Evolutionary conservation across 1,140 invertebrate genomes (phyloP).

Genomic region (Drosophila navojoa): DNA sequence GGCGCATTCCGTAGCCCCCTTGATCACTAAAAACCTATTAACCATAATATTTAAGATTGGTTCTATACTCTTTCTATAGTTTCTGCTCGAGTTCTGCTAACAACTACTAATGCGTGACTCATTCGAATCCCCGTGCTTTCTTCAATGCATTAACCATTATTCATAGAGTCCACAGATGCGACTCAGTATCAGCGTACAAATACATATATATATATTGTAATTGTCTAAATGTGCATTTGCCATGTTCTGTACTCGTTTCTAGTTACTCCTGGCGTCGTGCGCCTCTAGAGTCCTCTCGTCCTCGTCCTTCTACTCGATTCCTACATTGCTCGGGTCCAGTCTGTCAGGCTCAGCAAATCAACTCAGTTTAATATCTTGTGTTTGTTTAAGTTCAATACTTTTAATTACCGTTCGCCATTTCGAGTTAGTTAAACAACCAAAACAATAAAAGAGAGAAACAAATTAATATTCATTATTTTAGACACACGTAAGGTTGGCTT

Average conservation of each 20-base stretch:
- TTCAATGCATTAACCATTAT: slow-evolving; percentile 28
- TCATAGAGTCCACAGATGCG: slow-evolving; percentile 2
- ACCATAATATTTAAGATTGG: slow-evolving; percentile 24
- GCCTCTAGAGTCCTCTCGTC: slow-evolving; percentile 57
- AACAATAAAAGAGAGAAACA: background rate
- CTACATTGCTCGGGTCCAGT: slow-evolving; percentile 61
- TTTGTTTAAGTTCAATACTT: slow-evolving; percentile 41
- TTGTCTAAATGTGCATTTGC: slow-evolving; percentile 44
- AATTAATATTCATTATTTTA: slow-evolving; percentile 45
- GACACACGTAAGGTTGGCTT: slow-evolving; percentile 56
- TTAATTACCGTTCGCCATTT: slow-evolving; percentile 40
- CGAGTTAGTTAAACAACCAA: slow-evolving; percentile 28
- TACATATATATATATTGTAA: background rate
- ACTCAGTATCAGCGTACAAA: slow-evolving; percentile 7
- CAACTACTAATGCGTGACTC: slow-evolving; percentile 24
- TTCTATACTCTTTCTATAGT: background rate
- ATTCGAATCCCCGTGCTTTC: slow-evolving; percentile 13
- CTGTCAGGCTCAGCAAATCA: slow-evolving; percentile 32
- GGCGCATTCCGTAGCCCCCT: slow-evolving; percentile 12
- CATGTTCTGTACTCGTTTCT: slow-evolving; percentile 75
- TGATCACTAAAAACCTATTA: slow-evolving; percentile 17
- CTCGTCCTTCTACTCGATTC: slow-evolving; percentile 59
- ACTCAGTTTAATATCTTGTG: slow-evolving; percentile 57
- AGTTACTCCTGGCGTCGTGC: slow-evolving; percentile 76
- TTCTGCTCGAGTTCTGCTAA: slow-evolving; percentile 38